Evolutionary conservation across 64 coral and sea anemone species (phyloP).

Genomic region (Platygyra sinensis): DNA sequence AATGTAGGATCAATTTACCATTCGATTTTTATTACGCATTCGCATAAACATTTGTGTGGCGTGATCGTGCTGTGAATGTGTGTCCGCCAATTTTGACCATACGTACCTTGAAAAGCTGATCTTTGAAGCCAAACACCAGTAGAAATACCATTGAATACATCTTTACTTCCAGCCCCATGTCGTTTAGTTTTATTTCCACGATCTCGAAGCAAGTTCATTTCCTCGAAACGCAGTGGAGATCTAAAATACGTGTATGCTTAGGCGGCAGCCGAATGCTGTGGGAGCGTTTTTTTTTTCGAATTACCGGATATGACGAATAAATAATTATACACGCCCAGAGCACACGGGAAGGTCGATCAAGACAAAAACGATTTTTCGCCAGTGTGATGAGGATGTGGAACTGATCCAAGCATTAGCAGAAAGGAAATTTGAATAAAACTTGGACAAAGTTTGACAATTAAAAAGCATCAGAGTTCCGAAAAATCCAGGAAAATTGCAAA

Average conservation of each 20-base stretch:
- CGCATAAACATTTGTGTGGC: neutral
- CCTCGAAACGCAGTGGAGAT: neutral
- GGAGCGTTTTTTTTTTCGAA: no score
- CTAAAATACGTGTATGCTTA: neutral
- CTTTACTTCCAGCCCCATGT: neutral
- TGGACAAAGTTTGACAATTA: no score
- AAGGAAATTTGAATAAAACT: no score
- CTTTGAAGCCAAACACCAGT: neutral
- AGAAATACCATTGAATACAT: neutral
- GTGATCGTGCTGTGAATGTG: neutral
- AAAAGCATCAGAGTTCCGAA: neutral
- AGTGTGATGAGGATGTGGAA: no score
- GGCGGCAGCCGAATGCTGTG: neutral
- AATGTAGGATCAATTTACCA: no score
- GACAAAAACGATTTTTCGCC: no score
- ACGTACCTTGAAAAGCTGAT: constrained; percentile 4
- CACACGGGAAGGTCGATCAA: neutral
- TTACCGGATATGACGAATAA: neutral
- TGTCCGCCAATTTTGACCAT: neutral
- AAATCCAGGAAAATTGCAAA: neutral
- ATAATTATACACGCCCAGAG: neutral
- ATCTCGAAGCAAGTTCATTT: neutral
- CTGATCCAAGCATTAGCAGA: no score
- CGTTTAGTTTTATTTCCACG: neutral
- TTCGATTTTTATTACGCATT: neutral